These are phyloP conservation scores for Pelosia muscerda DNA, from an alignment of 2,888 invertebrate species.

Conservation along the genomic window DNA sequence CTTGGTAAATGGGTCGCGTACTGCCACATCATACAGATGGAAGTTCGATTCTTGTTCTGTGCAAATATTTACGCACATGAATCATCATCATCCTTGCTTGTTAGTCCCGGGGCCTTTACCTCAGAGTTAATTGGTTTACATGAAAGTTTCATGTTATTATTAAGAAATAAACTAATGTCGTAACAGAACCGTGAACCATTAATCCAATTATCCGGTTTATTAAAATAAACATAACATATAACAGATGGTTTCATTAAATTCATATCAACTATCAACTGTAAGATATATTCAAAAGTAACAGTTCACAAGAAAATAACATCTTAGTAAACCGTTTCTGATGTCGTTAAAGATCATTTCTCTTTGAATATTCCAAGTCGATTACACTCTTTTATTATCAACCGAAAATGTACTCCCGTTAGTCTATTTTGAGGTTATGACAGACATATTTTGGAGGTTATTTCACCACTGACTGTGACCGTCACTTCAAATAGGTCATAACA, in stretches of 20 bases:
- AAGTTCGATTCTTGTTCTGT: no score
- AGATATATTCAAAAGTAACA: not conserved
- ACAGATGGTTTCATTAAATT: not conserved
- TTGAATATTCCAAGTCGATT: not conserved
- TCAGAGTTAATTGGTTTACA: no score
- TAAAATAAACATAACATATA: not conserved
- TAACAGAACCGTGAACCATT: not conserved
- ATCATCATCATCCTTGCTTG: no score
- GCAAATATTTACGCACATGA: no score
- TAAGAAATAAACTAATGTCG: not conserved
- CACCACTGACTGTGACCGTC: slow-evolving; percentile 1
- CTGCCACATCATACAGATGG: no score
- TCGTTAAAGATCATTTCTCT: not conserved
- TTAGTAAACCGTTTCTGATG: not conserved
- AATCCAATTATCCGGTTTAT: not conserved
- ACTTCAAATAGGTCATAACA: slow-evolving; percentile 7
- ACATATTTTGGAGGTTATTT: not conserved
- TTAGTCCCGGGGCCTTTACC: no score
- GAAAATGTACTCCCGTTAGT: not conserved
- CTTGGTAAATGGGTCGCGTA: no score
- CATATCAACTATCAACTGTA: not conserved
- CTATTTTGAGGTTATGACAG: slow-evolving; percentile 2
- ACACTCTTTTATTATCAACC: not conserved
- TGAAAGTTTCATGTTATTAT: no score
- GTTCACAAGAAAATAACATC: not conserved